phyloP scores from a whole-genome alignment of 2,113 vertebrate genomes.

The Neofelis nebulosa region DNA sequence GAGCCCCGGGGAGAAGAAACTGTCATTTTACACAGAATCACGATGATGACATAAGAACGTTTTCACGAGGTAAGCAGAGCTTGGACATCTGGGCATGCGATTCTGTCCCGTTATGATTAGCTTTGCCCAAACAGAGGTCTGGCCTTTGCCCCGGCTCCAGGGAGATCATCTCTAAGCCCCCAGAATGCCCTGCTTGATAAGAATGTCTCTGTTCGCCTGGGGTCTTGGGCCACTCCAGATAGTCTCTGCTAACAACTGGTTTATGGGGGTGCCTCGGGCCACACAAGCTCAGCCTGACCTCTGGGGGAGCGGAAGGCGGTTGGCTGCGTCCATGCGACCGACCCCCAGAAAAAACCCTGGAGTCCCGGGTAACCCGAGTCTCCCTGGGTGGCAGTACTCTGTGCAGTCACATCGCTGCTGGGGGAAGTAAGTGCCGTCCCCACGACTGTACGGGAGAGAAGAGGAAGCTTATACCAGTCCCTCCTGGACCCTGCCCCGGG shows the following conservation, averaged over 20 bases:
- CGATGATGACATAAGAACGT: not conserved
- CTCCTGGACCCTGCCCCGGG: rapidly evolving
- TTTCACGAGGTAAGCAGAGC: not conserved
- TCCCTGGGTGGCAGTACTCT: not conserved
- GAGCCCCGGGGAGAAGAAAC: not conserved
- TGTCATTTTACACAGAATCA: not conserved
- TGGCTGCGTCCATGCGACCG: rapidly evolving
- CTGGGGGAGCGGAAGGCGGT: not conserved
- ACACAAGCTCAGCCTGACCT: not conserved
- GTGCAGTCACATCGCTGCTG: rapidly evolving
- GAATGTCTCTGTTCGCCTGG: not conserved
- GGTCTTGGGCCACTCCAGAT: not conserved
- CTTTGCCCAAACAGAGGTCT: not conserved
- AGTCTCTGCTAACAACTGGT: not conserved
- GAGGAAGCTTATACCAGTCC: not conserved
- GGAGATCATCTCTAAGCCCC: not conserved
- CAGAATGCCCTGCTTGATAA: not conserved
- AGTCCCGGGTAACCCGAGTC: not conserved
- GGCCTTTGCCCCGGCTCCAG: not conserved
- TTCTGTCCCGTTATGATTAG: not conserved
- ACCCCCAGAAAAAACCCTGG: not conserved
- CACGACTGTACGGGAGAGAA: not conserved
- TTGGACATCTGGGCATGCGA: not conserved
- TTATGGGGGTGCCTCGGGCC: not conserved
- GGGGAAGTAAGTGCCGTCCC: rapidly evolving